Percentiles rank a stretch among this genome's conserved stretches.
These are phyloP conservation scores for Trachythela sp. DNA, from an alignment of 64 coral and sea anemone genomes.

Conservation along the genomic window DNA sequence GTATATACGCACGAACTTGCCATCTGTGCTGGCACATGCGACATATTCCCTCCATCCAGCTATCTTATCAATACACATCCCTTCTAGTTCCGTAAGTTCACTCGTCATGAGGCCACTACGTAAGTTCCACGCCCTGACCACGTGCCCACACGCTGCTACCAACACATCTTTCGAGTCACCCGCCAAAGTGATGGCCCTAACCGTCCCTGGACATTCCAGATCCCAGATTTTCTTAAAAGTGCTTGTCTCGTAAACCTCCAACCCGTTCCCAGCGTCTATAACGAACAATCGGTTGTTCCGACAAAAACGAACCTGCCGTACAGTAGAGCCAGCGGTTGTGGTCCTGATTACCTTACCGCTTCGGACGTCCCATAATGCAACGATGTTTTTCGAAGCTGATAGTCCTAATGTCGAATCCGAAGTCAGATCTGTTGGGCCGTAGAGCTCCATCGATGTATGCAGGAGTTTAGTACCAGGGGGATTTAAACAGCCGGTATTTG, in stretches of 20 bases:
- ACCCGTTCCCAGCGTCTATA: neutral
- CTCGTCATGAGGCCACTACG: neutral
- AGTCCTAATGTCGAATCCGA: constrained; percentile 61
- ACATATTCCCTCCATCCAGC: constrained; percentile 58
- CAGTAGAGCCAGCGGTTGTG: constrained; percentile 36
- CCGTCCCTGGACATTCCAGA: neutral
- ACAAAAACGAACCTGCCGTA: constrained; percentile 65
- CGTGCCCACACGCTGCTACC: neutral
- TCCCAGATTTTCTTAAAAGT: constrained; percentile 12
- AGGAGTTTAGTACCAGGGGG: constrained; percentile 81
- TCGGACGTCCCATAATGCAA: constrained; percentile 78
- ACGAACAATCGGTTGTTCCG: constrained; percentile 68
- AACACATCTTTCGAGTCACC: constrained; percentile 3
- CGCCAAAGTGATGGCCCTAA: neutral
- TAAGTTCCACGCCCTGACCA: neutral
- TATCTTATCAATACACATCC: constrained; percentile 46
- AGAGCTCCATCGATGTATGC: constrained; percentile 68
- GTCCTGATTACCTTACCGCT: constrained; percentile 55
- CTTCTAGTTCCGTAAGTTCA: neutral
- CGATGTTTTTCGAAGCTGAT: constrained; percentile 54
- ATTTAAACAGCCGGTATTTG: constrained; percentile 78
- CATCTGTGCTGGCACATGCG: constrained; percentile 58
- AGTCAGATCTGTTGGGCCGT: constrained; percentile 51
- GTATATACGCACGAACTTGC: constrained; percentile 59
- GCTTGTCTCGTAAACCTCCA: neutral